Evolutionary conservation across 2,797 vertebrate species (phyloP).

Genomic region (Channallabes apus): DNA sequence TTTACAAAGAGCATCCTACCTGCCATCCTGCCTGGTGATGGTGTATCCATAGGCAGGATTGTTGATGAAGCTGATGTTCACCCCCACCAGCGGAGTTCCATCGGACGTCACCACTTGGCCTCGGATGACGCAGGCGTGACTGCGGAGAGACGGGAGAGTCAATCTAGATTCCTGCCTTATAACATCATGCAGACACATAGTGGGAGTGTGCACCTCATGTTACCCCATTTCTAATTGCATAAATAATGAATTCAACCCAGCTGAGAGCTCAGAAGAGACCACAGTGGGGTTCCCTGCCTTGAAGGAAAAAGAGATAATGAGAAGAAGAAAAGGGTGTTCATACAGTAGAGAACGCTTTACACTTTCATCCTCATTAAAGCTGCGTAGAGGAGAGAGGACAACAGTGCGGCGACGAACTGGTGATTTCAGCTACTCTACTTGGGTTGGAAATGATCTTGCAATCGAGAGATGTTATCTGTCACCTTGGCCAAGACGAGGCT

Average conservation of each 20-base stretch:
- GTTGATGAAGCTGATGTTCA: constrained; percentile 95
- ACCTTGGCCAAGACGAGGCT: constrained; percentile 35
- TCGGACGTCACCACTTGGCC: constrained; percentile 97
- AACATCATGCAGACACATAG: constrained; percentile 12
- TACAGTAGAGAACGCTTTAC: constrained; percentile 53
- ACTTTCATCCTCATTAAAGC: constrained; percentile 71
- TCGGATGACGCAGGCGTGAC: constrained; percentile 94
- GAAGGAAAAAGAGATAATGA: constrained; percentile 66
- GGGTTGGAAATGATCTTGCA: constrained; percentile 40
- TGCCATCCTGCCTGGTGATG: constrained; percentile 95
- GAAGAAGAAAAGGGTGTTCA: constrained; percentile 59
- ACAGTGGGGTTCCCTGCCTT: constrained; percentile 57
- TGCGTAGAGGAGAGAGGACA: constrained; percentile 57
- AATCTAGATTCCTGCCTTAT: not conserved
- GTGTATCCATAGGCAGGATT: constrained; percentile 91
- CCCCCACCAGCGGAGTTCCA: constrained; percentile 93
- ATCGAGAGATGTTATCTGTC: constrained; percentile 48
- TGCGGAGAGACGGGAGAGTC: constrained; percentile 59
- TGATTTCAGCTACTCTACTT: constrained; percentile 33
- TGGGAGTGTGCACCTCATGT: constrained; percentile 22
- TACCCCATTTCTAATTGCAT: constrained; percentile 48
- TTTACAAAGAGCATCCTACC: constrained; percentile 70
- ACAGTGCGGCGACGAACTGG: constrained; percentile 56
- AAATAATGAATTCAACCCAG: constrained; percentile 55
- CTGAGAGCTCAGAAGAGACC: constrained; percentile 54